Base-by-base conservation (phyloP, 2,888 invertebrate species). In the Drosophila atripex region DNA sequence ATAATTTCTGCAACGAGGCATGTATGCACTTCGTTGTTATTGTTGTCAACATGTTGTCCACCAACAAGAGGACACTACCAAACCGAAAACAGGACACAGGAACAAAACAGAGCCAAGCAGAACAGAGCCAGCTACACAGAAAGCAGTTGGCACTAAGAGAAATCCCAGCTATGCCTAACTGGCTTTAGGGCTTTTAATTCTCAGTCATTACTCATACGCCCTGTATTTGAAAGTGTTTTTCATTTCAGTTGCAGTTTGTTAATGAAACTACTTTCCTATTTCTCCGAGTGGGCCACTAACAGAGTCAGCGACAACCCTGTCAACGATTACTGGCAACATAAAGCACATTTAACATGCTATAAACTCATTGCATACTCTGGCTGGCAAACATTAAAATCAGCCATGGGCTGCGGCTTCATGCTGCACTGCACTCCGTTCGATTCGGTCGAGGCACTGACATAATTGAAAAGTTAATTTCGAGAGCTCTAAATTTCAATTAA, bases 261-360 rank as follows among this genome's bases (percentile, higher is more conserved):
- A 1, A 32, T 1, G 25, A 43, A 50, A 39, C 12, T 39, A 1
- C 12, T 21, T 9, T 23, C 9, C 1, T 1, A n/a, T 57, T 60
- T 38, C n/a, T 16, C 2, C 1, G 46, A 21, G 38, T 60, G 46
- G 1, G 1, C 5, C 23, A 41, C 16, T 9, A 21, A 7, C 43
- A 38, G 16, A 18, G 38, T 21, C 52, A 58, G 43, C 54, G 61
- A 55, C 71, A 60, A 52, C 54, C 65, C 66, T 45, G 49, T 43
- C 73, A 58, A 76, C 61, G 66, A 70, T 73, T 73, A 66, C 77
- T 53, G 59, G 56, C 71, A 69, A 70, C 77, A 77, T 73, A 71
- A 77, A 77, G 60, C 73, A 75, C 80, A 80, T 78, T 77, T 75
- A 80, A 77, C 78, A 77, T 77, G 66, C 74, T 58, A 77, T 74